Percentiles rank a stretch among this genome's conserved stretches.
Conservation (phyloP, 2,888 invertebrate genomes). For the Macaria liturata region DNA sequence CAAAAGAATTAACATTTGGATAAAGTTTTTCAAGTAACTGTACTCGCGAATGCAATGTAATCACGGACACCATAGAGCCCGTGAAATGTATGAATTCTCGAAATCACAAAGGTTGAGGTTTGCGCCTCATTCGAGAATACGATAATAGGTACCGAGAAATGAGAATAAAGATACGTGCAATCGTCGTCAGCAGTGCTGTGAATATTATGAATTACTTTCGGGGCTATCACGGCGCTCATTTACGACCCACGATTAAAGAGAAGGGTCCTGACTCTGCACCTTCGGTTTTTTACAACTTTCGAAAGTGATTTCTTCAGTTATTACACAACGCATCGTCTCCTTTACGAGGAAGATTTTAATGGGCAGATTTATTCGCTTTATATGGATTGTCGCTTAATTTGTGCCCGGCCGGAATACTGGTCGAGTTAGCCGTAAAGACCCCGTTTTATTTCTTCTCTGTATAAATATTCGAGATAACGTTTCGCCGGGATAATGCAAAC, state of each 20-base stretch:
- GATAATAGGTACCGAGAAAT: conserved; percentile 22
- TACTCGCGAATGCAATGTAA: too few relatives aligned
- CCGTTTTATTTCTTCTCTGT: conserved; percentile 25
- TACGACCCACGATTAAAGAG: conserved; percentile 52
- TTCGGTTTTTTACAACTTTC: conserved; percentile 66
- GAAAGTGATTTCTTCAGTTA: conserved; percentile 66
- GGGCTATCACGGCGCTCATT: conserved; percentile 49
- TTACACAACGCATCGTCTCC: conserved; percentile 55
- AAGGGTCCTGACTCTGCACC: conserved; percentile 48
- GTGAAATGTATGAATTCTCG: conserved; percentile 10
- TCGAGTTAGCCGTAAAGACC: conserved; percentile 31
- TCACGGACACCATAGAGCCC: not conserved
- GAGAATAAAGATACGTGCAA: conserved; percentile 17
- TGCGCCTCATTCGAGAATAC: conserved; percentile 14
- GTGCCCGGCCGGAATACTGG: conserved; percentile 21
- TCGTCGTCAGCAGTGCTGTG: conserved; percentile 23
- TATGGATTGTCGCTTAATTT: conserved; percentile 39
- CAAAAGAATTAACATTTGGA: too few relatives aligned
- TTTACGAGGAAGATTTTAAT: conserved; percentile 60
- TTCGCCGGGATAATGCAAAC: conserved; percentile 11
- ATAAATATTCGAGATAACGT: conserved; percentile 16
- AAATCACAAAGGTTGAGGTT: conserved; percentile 22
- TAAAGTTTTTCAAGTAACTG: too few relatives aligned
- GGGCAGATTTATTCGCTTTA: conserved; percentile 46
- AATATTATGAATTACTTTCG: conserved; percentile 44